A percentile compares a stretch with the other conserved stretches of the same genome.
phyloP scores from a whole-genome alignment of 1,140 invertebrate species.

The Sipha flava region DNA sequence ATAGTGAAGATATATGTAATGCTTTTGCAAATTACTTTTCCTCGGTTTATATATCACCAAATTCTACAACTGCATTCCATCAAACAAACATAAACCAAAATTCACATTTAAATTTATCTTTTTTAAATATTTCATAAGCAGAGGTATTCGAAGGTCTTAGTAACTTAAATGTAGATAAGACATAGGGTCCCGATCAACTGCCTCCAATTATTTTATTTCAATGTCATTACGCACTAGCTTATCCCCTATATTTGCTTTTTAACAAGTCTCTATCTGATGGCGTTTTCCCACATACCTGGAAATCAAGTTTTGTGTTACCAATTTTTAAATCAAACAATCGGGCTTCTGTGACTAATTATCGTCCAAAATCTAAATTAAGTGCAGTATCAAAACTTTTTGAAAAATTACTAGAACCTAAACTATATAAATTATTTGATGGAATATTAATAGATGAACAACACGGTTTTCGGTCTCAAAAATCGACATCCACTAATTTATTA shows the following conservation, averaged over 20 bases:
- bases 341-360: background rate
- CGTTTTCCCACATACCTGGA: background rate
- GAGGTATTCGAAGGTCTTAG: background rate
- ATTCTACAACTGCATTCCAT: background rate
- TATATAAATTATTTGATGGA: background rate
- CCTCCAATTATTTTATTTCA: background rate
- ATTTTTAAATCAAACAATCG: background rate
- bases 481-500: background rate
- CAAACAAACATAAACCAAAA: background rate
- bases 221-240: background rate
- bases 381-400: background rate
- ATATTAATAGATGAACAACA: background rate
- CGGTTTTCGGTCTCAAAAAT: background rate
- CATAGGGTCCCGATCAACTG: background rate
- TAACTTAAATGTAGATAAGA: background rate
- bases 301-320: no score
- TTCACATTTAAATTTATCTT: no score
- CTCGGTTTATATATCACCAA: background rate
- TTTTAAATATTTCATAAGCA: no score
- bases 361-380: background rate
- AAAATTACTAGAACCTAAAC: background rate
- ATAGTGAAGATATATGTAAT: background rate
- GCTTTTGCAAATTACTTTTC: background rate
- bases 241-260: background rate
- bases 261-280: background rate